Base-by-base conservation (phyloP, 2,888 invertebrate genomes). In the Eilema depressum region DNA sequence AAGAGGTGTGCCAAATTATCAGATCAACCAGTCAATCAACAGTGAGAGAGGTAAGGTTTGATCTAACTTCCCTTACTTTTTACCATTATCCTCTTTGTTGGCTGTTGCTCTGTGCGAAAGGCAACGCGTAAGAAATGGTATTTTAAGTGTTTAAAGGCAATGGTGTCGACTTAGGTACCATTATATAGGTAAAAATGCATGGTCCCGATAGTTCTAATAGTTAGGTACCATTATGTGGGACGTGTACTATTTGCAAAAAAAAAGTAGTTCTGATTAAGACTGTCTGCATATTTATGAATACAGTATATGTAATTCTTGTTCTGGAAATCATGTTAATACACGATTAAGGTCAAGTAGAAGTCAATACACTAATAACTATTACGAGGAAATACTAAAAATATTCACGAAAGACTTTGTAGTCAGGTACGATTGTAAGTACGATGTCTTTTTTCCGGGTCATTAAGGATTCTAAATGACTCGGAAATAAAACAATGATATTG, bases 281-380 rank as follows among this genome's bases (percentile, higher is more conserved):
- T 41, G 28, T 11, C 57, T 20, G 20, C n/a, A 62, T n/a, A n/a
- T n/a, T 53, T 25, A 23, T 23, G 11, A 20, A n/a, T 64, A 23
- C 20, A 60, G 23, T 14, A 25, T 28, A 23, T n/a, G n/a, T n/a
- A n/a, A n/a, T 37, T 23, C 53, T 30, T 25, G 25, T 56, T 65
- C 60, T 64, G 30, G 53, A 30, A 68, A 47, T 47, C 62, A 62
- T 59, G 65, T 70, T 53, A 70, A 69, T 70, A 61, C 69, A 70
- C 72, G 71, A 74, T 77, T 78, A 75, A 71, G 69, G 71, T 82
- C 62, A 61, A 78, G 68, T 66, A 70, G 70, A 73, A 71, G 77
- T 71, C 71, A 79, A 70, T 69, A 74, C 70, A 72, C 66, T 67
- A 75, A 71, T 75, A 47, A 57, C 57, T 63, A 60, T 68, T 61